These are phyloP conservation scores for Caenorhabditis sp. DNA, from an alignment of 2,888 invertebrate genomes.

Conservation along the genomic window DNA sequence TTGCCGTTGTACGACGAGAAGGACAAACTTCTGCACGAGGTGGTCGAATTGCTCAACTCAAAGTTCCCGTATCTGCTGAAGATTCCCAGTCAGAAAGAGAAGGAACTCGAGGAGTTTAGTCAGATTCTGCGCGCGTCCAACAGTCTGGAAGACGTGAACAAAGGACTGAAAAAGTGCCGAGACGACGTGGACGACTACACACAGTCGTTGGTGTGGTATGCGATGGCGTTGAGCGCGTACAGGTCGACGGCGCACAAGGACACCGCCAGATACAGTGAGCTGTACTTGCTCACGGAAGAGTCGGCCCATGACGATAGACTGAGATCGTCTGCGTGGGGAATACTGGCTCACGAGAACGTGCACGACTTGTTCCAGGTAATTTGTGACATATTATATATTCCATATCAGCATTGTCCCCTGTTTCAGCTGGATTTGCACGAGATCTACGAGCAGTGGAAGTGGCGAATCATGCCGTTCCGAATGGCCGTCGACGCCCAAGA, in stretches of 20 bases:
- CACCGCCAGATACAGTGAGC: constrained; percentile 41
- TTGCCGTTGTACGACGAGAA: constrained; percentile 64
- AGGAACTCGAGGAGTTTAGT: constrained; percentile 33
- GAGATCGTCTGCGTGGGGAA: constrained; percentile 60
- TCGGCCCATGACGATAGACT: constrained; percentile 30
- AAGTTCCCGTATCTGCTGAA: constrained; percentile 48
- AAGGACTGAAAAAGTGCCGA: constrained; percentile 12
- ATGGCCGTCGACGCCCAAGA: constrained; percentile 60
- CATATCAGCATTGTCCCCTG: too few relatives aligned
- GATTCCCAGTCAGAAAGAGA: constrained; percentile 30
- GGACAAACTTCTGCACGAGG: constrained; percentile 59
- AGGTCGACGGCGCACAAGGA: constrained; percentile 30
- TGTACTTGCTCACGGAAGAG: constrained; percentile 20
- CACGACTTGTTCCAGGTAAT: constrained; percentile 52
- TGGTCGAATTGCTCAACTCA: constrained; percentile 50
- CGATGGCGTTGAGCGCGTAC: constrained; percentile 54
- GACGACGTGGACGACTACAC: constrained; percentile 36
- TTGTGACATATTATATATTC: too few relatives aligned
- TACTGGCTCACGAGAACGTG: constrained; percentile 58
- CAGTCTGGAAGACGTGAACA: constrained; percentile 8
- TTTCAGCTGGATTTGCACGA: constrained; percentile 45
- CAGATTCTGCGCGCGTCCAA: constrained; percentile 11
- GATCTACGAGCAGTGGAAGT: constrained; percentile 55
- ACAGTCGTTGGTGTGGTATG: constrained; percentile 57
- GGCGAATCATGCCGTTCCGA: constrained; percentile 66